Conservation (phyloP, 2,888 invertebrate genomes). For the Limenitis camilla region DNA sequence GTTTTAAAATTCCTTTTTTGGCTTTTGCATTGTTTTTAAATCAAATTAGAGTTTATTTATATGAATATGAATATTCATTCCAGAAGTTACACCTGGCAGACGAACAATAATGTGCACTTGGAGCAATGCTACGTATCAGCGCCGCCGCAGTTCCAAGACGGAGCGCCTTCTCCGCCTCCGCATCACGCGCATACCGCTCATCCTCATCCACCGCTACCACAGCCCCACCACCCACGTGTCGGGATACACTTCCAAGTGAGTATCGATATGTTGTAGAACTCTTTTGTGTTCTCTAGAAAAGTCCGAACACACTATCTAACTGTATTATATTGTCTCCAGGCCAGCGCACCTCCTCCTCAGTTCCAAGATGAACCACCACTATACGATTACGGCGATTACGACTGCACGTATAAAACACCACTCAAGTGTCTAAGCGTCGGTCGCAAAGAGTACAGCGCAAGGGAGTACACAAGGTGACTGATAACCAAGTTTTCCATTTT, state of each 20-base stretch:
- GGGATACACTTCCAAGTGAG: constrained; percentile 62
- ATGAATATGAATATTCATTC: background rate
- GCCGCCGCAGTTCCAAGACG: constrained; percentile 71
- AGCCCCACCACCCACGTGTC: constrained; percentile 41
- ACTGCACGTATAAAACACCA: constrained; percentile 53
- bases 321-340: constrained; percentile 34
- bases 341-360: constrained; percentile 69
- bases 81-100: constrained; percentile 22
- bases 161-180: constrained; percentile 52
- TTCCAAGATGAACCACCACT: constrained; percentile 64
- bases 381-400: constrained; percentile 61
- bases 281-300: background rate
- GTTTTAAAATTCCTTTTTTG: too few relatives aligned
- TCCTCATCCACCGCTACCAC: constrained; percentile 23
- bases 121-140: constrained; percentile 64
- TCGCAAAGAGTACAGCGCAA: constrained; percentile 49
- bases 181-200: constrained; percentile 23
- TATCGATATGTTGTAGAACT: background rate
- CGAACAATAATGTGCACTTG: constrained; percentile 34
- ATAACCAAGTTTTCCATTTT: background rate
- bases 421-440: constrained; percentile 49
- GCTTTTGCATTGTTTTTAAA: too few relatives aligned
- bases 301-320: background rate
- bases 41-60: too few relatives aligned
- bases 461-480: constrained; percentile 50